Evolutionary conservation across 2,113 vertebrate species (phyloP).

Genomic region (Paramisgurnus dabryanus): DNA sequence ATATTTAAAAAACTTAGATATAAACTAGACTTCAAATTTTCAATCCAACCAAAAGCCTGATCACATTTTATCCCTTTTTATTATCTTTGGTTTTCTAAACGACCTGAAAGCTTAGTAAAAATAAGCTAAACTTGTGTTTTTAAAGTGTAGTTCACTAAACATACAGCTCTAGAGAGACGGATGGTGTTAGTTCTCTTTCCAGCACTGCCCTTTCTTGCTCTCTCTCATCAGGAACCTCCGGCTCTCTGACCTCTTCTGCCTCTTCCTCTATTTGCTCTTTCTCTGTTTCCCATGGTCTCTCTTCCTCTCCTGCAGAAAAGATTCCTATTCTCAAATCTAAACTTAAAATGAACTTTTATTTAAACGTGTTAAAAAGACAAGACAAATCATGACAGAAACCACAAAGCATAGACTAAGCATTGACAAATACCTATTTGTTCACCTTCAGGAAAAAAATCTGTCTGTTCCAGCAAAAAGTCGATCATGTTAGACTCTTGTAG

Average conservation of each 20-base stretch:
- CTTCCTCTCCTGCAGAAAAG: constrained; percentile 63
- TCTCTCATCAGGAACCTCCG: constrained; percentile 32
- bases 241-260: constrained; percentile 31
- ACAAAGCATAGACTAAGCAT: neutral
- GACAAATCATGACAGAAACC: neutral
- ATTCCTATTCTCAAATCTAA: constrained; percentile 75
- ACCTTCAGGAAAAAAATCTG: constrained; percentile 71
- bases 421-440: neutral
- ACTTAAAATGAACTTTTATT: constrained; percentile 22
- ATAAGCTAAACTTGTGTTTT: neutral
- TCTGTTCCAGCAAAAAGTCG: constrained; percentile 75
- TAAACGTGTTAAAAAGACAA: neutral
- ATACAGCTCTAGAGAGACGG: constrained; percentile 57
- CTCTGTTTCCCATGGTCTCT: constrained; percentile 31
- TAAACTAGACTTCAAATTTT: no score
- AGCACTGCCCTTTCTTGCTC: constrained; percentile 40
- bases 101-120: neutral
- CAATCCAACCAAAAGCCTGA: no score
- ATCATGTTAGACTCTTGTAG: constrained; percentile 66
- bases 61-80: no score
- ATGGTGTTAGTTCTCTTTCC: constrained; percentile 50
- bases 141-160: neutral
- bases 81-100: constrained; percentile 10
- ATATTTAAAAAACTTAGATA: no score
- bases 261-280: constrained; percentile 5